Percentiles rank a stretch among this genome's conserved stretches.
These are phyloP conservation scores for Oriolus oriolus DNA, from an alignment of 2,113 vertebrate species.

Conservation along the genomic window DNA sequence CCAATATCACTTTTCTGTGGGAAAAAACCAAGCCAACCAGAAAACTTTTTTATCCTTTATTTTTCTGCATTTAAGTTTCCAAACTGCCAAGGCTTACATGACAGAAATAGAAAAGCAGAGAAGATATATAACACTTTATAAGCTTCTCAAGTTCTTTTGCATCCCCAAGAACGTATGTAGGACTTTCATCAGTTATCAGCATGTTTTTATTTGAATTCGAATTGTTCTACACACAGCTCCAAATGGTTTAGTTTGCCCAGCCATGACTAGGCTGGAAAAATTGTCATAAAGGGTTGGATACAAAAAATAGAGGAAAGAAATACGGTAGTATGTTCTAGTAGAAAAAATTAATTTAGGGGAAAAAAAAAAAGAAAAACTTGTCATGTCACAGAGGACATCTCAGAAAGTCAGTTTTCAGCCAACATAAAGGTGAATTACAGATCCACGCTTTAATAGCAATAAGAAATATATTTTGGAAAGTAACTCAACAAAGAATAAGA, in stretches of 20 bases:
- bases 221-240: neutral
- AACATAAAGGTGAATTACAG: neutral
- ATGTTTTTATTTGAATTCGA: neutral
- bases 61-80: conserved; percentile 22
- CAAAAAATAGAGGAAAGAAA: neutral
- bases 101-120: neutral
- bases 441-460: neutral
- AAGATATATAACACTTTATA: neutral
- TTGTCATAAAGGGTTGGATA: neutral
- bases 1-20: neutral
- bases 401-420: neutral
- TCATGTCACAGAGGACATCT: neutral
- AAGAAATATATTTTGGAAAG: neutral
- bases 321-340: neutral
- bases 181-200: neutral
- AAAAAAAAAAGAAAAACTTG: neutral
- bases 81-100: neutral
- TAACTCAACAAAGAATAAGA: neutral
- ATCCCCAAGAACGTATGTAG: neutral
- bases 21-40: neutral
- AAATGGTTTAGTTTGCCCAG: conserved; percentile 6
- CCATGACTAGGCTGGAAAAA: neutral
- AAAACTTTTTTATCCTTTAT: neutral
- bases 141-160: neutral
- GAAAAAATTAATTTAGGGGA: neutral